Evolutionary conservation across 2,113 vertebrate genomes (phyloP), one percentile per base, ranked within the genome.

Genomic region (Gracilinanus agilis): DNA sequence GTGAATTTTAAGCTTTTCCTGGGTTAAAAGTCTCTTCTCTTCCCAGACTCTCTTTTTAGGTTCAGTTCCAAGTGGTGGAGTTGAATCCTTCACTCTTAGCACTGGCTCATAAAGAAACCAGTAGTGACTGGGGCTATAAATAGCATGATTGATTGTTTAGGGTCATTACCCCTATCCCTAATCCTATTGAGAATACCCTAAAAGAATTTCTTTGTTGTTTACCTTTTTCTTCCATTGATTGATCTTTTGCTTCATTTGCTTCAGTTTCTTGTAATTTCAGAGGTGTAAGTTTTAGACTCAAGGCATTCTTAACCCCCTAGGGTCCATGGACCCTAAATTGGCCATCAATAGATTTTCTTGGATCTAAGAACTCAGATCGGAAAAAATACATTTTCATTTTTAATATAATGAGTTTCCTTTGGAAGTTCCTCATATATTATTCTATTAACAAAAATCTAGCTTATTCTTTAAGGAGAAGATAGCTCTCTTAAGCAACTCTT

Each of bases 401-500:
- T 40, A 75, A 34, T 67, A 23, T 5, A 34, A 83, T 40, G n/a
- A 19, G 23, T 40, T 83, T 83, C 67, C n/a, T 83, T 83, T 83
- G 1, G n/a, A 23, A 83, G 67, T 83, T 83, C n/a, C 67, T 83
- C n/a, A 83, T 83, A 6, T 83, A 40, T 21, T n/a, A 4, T 75
- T 83, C n/a, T 83, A 40, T 83, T 40, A 13, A 8, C 2, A 56
- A 67, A 83, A 83, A 83, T 40, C 67, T 83, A 83, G n/a, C 19
- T 40, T 5, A 19, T 40, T 40, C 27, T 49, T 34, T 93, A 23
- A 53, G 90, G 91, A 55, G 54, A 94, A 96, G 92, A 89, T 13
- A 67, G 61, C 55, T 95, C 89, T 27, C 53, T 53, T 24, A 93
- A 19, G n/a, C 44, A 29, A 91, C 1, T 44, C 40, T 83, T 40